Conservation (phyloP, 1,140 invertebrate genomes). For the Eupristina koningsbergeri region DNA sequence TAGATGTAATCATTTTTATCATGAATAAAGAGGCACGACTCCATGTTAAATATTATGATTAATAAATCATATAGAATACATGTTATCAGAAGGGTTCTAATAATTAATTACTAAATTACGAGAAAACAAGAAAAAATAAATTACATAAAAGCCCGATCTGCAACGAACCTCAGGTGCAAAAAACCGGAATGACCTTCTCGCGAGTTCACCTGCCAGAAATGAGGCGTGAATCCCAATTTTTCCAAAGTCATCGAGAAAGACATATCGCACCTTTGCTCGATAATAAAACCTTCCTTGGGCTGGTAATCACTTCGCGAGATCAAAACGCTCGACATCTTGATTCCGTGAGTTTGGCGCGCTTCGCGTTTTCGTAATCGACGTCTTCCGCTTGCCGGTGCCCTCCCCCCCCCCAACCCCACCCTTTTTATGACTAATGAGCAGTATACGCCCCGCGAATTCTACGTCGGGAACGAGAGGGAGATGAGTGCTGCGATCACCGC, state of each 20-base stretch:
- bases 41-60: background rate
- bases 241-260: background rate
- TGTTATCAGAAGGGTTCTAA: background rate
- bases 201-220: background rate
- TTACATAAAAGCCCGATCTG: too few relatives aligned
- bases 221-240: background rate
- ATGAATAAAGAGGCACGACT: too few relatives aligned
- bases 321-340: slow-evolving; percentile 27
- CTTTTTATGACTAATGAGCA: slow-evolving; percentile 35
- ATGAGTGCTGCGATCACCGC: too few relatives aligned
- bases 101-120: too few relatives aligned
- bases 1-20: too few relatives aligned
- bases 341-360: background rate
- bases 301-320: slow-evolving; percentile 9
- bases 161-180: background rate
- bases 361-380: background rate
- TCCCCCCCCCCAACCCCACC: too few relatives aligned
- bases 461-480: background rate
- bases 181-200: background rate
- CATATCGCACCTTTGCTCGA: background rate
- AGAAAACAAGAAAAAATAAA: too few relatives aligned
- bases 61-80: background rate
- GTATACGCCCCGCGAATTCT: slow-evolving; percentile 15
- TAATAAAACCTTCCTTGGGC: slow-evolving; percentile 25
- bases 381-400: slow-evolving; percentile 5